Base-by-base conservation (phyloP, 2,888 invertebrate species). In the Drosophila phalerata region DNA sequence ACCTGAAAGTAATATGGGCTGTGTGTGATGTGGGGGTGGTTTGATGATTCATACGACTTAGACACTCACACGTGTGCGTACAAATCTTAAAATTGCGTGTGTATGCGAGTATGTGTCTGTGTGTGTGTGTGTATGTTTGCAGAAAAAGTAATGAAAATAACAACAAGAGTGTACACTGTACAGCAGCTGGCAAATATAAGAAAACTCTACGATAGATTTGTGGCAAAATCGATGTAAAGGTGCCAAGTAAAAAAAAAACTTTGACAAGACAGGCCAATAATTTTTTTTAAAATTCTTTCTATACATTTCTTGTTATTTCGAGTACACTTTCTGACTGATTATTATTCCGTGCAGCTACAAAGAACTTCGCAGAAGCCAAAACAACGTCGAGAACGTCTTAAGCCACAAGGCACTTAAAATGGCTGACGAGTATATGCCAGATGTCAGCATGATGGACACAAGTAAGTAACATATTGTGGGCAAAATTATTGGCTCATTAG, bases 341-440 rank as follows among this genome's bases (percentile, higher is more conserved):
- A 55, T 67, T 81, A 67, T 84, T 86, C 69, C 43, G 30, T 61
- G 42, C 78, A 86, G 89, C 70, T 63, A 66, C 58, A 8, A 49
- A 62, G 56, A 65, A 58, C 77, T 77, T 70, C 48, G 65, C 63
- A 40, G 55, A 47, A 69, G 61, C 47, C 15, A 40, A 62, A 15
- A 51, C 51, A 55, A 51, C 53, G 43, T 42, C 48, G 55, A 55
- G 69, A 52, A 79, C 52, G 65, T 66, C 70, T 48, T 30, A 57
- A 77, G 75, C 81, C 86, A 79, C 56, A 70, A 77, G 66, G 68
- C 89, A 70, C 56, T 77, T 74, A 89, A 87, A 81, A 92, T 92
- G 92, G 92, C 90, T 78, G 92, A 92, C 75, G 90, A 91, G 77
- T 91, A 85, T 73, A 89, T 89, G 79, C 90, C 91, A 81, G 91